Evolutionary conservation across 2,888 invertebrate species (phyloP).

Genomic region (Mongoloraphidia duomilia): DNA sequence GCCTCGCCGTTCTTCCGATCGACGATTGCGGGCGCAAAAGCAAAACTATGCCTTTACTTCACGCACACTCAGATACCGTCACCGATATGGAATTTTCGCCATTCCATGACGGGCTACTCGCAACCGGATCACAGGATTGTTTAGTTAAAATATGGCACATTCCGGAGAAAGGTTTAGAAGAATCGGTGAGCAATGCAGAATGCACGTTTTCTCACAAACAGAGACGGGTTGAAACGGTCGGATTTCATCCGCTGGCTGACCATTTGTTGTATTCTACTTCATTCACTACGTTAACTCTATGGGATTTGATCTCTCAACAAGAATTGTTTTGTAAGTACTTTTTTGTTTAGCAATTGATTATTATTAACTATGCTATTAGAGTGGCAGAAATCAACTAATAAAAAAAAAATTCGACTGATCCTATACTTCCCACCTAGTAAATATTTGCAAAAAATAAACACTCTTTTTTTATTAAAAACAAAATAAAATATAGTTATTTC

Average conservation of each 20-base stretch:
- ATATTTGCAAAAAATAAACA: too few relatives aligned
- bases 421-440: too few relatives aligned
- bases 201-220: conserved; percentile 73
- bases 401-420: too few relatives aligned
- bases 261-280: conserved; percentile 78
- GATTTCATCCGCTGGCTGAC: conserved; percentile 85
- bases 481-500: too few relatives aligned
- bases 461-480: too few relatives aligned
- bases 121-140: conserved; percentile 82
- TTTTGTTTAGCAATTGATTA: background rate
- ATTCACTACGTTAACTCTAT: conserved; percentile 65
- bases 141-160: conserved; percentile 85
- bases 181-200: conserved; percentile 62
- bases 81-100: conserved; percentile 93
- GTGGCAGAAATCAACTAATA: too few relatives aligned
- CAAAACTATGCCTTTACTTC: conserved; percentile 73
- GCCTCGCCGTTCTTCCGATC: conserved; percentile 75
- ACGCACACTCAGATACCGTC: conserved; percentile 79
- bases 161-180: conserved; percentile 64
- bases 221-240: conserved; percentile 73
- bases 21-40: conserved; percentile 81
- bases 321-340: conserved; percentile 55
- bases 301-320: conserved; percentile 73
- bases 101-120: conserved; percentile 82
- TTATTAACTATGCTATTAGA: too few relatives aligned